phyloP scores from a whole-genome alignment of 2,797 vertebrate genomes.

The Pangasius krempfi region DNA sequence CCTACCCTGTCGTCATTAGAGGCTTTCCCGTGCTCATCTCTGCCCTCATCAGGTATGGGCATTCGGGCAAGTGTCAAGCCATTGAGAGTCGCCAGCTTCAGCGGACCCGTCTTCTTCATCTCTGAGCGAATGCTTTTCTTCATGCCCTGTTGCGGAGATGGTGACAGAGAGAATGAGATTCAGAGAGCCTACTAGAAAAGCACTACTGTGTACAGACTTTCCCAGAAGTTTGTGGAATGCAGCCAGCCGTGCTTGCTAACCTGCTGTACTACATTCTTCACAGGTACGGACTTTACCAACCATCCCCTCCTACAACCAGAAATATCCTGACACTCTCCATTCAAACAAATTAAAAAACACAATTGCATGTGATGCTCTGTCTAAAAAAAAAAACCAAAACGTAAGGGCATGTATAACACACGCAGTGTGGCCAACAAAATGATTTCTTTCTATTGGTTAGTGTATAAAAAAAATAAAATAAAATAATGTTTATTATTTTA shows the following conservation, averaged over 20 bases:
- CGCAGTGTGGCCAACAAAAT: not conserved
- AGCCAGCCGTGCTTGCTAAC: not conserved
- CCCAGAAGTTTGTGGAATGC: slow-evolving; percentile 16
- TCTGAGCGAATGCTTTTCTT: slow-evolving; percentile 86
- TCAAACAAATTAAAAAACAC: slow-evolving; percentile 6
- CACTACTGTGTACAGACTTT: slow-evolving; percentile 31
- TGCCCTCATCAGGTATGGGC: slow-evolving; percentile 82
- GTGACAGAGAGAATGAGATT: slow-evolving; percentile 27
- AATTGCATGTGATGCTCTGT: not conserved
- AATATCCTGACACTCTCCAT: slow-evolving; percentile 19
- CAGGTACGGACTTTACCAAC: not conserved
- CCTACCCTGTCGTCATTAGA: slow-evolving; percentile 93
- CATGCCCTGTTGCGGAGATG: slow-evolving; percentile 81
- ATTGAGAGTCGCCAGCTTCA: slow-evolving; percentile 90
- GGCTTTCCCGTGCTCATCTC: slow-evolving; percentile 83
- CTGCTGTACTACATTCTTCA: slow-evolving; percentile 43
- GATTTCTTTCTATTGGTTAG: not conserved
- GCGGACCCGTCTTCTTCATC: slow-evolving; percentile 89
- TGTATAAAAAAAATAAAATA: not conserved
- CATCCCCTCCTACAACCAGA: not conserved
- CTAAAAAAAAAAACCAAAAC: no score
- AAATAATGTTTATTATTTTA: not conserved
- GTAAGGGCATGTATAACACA: not conserved
- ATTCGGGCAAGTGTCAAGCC: slow-evolving; percentile 86
- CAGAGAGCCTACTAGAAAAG: not conserved